Evolutionary conservation across 1,140 invertebrate genomes (phyloP).

Genomic region (Aporrectodea caliginosa): DNA sequence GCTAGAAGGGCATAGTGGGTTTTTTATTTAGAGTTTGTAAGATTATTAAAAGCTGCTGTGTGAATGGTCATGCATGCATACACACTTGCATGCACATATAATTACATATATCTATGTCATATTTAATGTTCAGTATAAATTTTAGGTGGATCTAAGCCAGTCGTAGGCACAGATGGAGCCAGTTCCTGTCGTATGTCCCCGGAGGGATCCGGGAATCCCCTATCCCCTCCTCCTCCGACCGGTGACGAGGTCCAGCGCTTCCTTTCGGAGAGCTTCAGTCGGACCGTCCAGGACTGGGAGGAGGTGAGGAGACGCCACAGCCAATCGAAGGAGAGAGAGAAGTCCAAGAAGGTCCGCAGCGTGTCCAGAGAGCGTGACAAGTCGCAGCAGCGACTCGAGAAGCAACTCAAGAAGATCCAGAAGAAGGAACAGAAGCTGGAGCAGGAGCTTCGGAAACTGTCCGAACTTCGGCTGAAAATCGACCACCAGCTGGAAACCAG

Average conservation of each 20-base stretch:
- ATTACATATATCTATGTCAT: no score
- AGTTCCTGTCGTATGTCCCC: slow-evolving; percentile 33
- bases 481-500: slow-evolving; percentile 54
- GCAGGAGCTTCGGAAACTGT: slow-evolving; percentile 46
- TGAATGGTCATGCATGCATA: no score
- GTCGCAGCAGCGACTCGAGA: slow-evolving; percentile 63
- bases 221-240: slow-evolving; percentile 36
- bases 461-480: slow-evolving; percentile 60
- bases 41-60: no score
- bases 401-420: background rate
- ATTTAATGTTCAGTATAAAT: no score
- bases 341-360: slow-evolving; percentile 44
- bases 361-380: slow-evolving; percentile 55
- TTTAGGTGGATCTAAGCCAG: background rate
- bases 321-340: slow-evolving; percentile 31
- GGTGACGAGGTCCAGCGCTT: slow-evolving; percentile 64
- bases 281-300: slow-evolving; percentile 71
- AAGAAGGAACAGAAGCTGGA: slow-evolving; percentile 62
- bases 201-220: slow-evolving; percentile 34
- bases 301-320: slow-evolving; percentile 49
- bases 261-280: slow-evolving; percentile 68
- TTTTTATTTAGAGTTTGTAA: no score
- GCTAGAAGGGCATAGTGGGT: no score
- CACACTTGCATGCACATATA: no score
- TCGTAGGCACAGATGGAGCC: background rate